Conservation (phyloP, 2,113 vertebrate species). For the Lutjanus erythropterus region DNA sequence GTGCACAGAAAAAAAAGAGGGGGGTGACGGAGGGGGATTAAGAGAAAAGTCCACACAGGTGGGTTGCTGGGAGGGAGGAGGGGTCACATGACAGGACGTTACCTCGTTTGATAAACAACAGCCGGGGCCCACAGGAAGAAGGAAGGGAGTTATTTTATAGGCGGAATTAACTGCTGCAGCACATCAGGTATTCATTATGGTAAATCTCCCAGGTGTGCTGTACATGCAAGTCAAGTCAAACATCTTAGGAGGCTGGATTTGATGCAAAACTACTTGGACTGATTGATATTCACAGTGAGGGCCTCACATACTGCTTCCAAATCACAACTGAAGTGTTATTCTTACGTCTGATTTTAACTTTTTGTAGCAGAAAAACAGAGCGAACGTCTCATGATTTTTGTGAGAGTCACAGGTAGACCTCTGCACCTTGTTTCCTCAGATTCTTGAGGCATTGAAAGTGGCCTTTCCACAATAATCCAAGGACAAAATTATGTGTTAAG, state of each 20-base stretch:
- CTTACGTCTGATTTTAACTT: not conserved
- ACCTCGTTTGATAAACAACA: conserved; percentile 83
- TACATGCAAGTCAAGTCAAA: conserved; percentile 46
- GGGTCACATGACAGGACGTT: conserved; percentile 85
- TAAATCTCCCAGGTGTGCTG: conserved; percentile 78
- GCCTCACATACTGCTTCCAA: conserved; percentile 11
- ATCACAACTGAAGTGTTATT: not conserved
- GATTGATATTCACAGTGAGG: conserved; percentile 10
- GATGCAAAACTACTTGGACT: conserved; percentile 44
- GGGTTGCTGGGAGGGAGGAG: conserved; percentile 69
- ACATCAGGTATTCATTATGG: conserved; percentile 81
- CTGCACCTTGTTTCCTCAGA: not conserved
- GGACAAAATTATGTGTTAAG: not conserved
- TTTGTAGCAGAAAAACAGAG: not conserved
- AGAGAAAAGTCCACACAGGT: conserved; percentile 86
- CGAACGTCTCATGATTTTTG: not conserved
- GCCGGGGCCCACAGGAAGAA: conserved; percentile 77
- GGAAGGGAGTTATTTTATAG: conserved; percentile 82
- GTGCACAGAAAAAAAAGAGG: conserved; percentile 40
- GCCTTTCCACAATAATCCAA: not conserved
- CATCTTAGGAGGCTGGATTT: conserved; percentile 43
- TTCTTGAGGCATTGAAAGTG: not conserved
- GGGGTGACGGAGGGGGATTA: conserved; percentile 75
- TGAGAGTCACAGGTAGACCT: not conserved
- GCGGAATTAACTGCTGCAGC: conserved; percentile 72